Conservation (phyloP, 2,113 vertebrate species). For the Microcebus tavaratra region DNA sequence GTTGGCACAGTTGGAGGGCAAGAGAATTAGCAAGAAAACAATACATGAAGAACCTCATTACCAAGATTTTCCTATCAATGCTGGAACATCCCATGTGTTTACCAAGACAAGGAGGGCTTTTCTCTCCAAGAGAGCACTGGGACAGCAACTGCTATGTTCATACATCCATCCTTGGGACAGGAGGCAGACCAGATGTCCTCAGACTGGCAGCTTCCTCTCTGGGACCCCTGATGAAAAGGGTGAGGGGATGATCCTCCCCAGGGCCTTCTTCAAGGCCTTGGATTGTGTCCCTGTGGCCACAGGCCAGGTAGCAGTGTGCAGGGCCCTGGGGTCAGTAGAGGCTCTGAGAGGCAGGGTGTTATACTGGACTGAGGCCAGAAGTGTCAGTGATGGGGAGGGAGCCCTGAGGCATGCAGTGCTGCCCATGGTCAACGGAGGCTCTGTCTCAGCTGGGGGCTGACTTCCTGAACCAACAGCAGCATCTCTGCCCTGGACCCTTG, state of each 20-base stretch:
- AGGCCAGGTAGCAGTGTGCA: neutral
- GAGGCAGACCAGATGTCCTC: neutral
- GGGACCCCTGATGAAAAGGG: neutral
- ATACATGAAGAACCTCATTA: neutral
- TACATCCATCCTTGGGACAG: neutral
- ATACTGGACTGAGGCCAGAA: neutral
- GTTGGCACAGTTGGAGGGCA: neutral
- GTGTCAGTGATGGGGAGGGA: neutral
- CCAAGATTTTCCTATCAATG: neutral
- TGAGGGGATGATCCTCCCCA: neutral
- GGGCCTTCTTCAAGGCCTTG: neutral
- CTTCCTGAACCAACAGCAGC: neutral
- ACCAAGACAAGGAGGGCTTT: neutral
- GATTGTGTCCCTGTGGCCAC: neutral
- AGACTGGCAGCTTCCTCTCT: neutral
- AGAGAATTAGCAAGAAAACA: constrained; percentile 13
- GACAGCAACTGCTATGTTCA: neutral
- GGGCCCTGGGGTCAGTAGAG: neutral
- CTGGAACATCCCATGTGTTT: neutral
- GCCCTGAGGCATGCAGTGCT: neutral
- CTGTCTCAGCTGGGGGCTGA: neutral
- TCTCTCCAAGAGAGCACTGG: neutral
- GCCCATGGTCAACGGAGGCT: neutral
- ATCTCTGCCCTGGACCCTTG: neutral
- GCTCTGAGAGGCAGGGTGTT: neutral